Conservation (phyloP, 2,113 vertebrate species). For the Ptyas mucosa region DNA sequence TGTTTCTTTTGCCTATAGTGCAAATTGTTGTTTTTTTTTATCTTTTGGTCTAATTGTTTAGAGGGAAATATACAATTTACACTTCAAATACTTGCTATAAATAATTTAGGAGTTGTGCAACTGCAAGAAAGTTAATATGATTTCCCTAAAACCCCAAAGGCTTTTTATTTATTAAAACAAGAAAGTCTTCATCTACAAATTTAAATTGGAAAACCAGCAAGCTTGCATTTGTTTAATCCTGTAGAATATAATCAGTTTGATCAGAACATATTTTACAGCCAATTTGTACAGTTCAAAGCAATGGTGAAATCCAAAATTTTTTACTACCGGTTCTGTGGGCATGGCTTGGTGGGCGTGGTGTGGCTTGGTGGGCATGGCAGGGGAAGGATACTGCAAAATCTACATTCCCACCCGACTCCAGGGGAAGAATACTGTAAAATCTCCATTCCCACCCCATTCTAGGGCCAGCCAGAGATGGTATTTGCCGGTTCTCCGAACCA, state of each 20-base stretch:
- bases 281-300: background rate
- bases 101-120: constrained; percentile 25
- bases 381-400: too few relatives aligned
- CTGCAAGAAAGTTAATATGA: constrained; percentile 51
- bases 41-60: constrained; percentile 55
- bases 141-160: constrained; percentile 37
- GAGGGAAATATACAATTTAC: constrained; percentile 63
- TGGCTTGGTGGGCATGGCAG: too few relatives aligned
- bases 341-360: too few relatives aligned
- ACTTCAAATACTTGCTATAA: constrained; percentile 58
- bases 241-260: background rate
- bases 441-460: too few relatives aligned
- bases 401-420: too few relatives aligned
- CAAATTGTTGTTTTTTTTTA: constrained; percentile 61
- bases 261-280: background rate
- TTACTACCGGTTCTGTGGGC: too few relatives aligned
- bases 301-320: too few relatives aligned
- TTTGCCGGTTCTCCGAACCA: too few relatives aligned
- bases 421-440: too few relatives aligned
- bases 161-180: constrained; percentile 18
- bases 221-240: background rate
- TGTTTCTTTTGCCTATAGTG: constrained; percentile 46
- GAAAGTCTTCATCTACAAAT: constrained; percentile 22
- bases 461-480: too few relatives aligned
- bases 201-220: constrained; percentile 19